Evolutionary conservation across 1,140 invertebrate genomes (phyloP), one percentile per base, ranked within the genome.

Genomic region (Apis laboriosa): DNA sequence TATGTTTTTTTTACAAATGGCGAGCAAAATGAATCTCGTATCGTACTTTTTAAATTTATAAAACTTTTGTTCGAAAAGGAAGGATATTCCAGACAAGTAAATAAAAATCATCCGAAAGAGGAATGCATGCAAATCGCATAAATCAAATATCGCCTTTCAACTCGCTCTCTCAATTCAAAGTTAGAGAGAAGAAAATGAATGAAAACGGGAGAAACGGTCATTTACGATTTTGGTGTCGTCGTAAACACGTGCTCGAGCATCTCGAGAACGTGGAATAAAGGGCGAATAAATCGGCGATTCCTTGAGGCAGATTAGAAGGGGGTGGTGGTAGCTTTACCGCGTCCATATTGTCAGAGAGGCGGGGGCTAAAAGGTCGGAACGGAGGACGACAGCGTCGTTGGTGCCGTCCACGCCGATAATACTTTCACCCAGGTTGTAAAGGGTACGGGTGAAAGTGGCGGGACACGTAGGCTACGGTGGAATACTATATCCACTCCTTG

Each of bases 401-500:
- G 75, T 72, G 77, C 66, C 80, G 78, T 66, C 53, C 51, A 43
- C 77, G 24, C 67, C 74, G 87, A 88, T 87, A 87, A 91, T 90
- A 90, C 88, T 91, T 89, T 92, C 86, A 86, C 87, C 90, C 64
- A 83, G 70, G 79, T 80, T 76, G 86, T 88, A 88, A 91, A 89
- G 80, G 73, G 81, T 64, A 78, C 77, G 15, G 77, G 84, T 80
- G 91, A 92, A 91, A 91, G 91, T 90, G 83, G 74, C 70, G 68
- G 66, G 73, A 58, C 84, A 66, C 74, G 49, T 70, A 51, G 77
- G 66, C 85, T 85, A 83, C 80, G 49, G 74, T 63, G 71, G 90
- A 86, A 90, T 89, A 89, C 87, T 63, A 85, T 91, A 90, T 91
- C 88, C 88, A 90, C 85, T 91, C 91, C 91, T 83, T 83, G 91